Evolutionary conservation across 2,888 invertebrate genomes (phyloP), one percentile per base, ranked within the genome.

Genomic region (Macrosoma leucophasiata): DNA sequence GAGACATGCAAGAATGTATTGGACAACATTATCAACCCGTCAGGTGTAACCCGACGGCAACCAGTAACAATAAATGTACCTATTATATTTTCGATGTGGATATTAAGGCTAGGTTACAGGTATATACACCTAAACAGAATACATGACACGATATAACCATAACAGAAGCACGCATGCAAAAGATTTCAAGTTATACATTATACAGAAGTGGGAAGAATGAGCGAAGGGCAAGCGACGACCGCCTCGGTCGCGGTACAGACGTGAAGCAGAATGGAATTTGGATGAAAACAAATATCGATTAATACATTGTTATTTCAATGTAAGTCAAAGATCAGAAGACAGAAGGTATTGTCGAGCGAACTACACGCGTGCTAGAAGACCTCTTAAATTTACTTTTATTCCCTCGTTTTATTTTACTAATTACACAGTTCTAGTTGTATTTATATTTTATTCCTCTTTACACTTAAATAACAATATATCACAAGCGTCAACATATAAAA

Each of bases 381-480:
- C 55, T 60, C 69, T 67, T 74, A 74, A 61, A 64, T 54, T n/a
- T 72, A 76, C 59, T 57, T 52, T 55, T 51, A 55, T 58, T 58
- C 56, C 59, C 57, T 61, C 59, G 39, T 41, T 68, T 59, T 56
- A 64, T 60, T n/a, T n/a, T 66, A 71, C 67, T 49, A 21, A 68
- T 68, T 73, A 74, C 70, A 74, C 61, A 60, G 62, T 68, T 73
- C 64, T 71, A 71, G 68, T 70, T 72, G 71, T 74, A 72, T 72
- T 70, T 66, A 73, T 65, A 73, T 68, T 62, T 75, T 72, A 67
- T 72, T 76, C 69, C 66, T 69, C 72, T 71, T 82, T 82, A 82
- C 82, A 81, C 81, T 78, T 82, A 81, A 82, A 82, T 82, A 82
- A 82, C 82, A 82, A 82, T 79, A 79, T 82, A 81, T 82, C 82